Evolutionary conservation across 2,113 vertebrate species (phyloP).

Genomic region (Glaucomys volans): DNA sequence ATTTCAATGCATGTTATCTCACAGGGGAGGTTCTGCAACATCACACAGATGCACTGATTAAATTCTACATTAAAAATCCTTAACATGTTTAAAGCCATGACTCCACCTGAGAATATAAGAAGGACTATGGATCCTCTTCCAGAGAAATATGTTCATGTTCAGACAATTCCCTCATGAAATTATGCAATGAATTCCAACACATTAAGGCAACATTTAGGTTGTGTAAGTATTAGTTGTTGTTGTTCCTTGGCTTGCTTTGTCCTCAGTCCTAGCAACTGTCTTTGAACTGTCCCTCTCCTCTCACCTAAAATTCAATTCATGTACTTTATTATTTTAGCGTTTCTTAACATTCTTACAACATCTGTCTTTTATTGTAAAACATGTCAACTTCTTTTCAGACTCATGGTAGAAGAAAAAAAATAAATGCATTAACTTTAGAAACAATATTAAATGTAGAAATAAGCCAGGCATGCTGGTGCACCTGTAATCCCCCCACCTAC

Average conservation of each 20-base stretch:
- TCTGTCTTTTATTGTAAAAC: not conserved
- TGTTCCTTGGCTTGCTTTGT: not conserved
- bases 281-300: not conserved
- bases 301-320: not conserved
- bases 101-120: not conserved
- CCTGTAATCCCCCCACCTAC: no score
- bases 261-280: not conserved
- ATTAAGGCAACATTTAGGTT: not conserved
- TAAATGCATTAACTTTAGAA: constrained; percentile 12
- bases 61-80: not conserved
- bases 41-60: not conserved
- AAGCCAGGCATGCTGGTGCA: not conserved
- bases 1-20: not conserved
- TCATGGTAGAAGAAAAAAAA: not conserved
- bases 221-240: not conserved
- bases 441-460: constrained; percentile 9
- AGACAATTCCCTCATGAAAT: not conserved
- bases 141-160: not conserved
- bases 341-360: not conserved
- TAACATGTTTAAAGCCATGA: not conserved
- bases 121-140: not conserved
- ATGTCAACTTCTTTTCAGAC: not conserved
- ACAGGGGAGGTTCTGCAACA: not conserved
- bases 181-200: not conserved
- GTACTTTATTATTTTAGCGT: not conserved